Conservation (phyloP, 2,113 vertebrate species). For the Takifugu bimaculatus region DNA sequence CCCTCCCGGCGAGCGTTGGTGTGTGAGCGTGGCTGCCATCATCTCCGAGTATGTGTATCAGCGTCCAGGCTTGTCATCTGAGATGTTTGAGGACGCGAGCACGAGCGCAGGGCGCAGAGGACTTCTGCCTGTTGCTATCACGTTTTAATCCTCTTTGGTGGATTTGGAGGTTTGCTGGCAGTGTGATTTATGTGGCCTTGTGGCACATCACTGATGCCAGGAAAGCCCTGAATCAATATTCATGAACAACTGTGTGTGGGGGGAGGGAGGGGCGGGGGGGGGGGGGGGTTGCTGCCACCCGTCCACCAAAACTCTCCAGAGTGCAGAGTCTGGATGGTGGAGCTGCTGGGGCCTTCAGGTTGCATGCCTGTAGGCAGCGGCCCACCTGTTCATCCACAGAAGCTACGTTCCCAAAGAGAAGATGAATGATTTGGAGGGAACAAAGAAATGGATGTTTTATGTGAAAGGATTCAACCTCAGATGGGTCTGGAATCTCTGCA, state of each 20-base stretch:
- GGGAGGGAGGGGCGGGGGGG: constrained; percentile 40
- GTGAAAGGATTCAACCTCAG: neutral
- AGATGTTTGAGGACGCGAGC: constrained; percentile 38
- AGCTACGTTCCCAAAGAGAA: constrained; percentile 42
- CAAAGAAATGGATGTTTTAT: constrained; percentile 31
- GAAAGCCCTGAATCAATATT: constrained; percentile 76
- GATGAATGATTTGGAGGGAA: constrained; percentile 38
- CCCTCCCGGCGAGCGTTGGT: neutral
- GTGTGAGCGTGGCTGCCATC: constrained; percentile 43
- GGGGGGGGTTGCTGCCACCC: constrained; percentile 41
- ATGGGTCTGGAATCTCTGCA: no score
- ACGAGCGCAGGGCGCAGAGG: constrained; percentile 15
- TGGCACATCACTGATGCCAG: constrained; percentile 76
- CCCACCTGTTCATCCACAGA: constrained; percentile 61
- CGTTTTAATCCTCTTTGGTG: constrained; percentile 62
- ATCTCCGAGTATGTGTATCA: constrained; percentile 35
- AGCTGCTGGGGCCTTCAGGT: constrained; percentile 54
- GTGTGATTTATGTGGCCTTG: constrained; percentile 76
- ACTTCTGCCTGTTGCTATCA: constrained; percentile 48
- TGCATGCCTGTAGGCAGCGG: constrained; percentile 51
- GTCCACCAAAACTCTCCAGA: constrained; percentile 66
- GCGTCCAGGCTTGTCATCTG: constrained; percentile 30
- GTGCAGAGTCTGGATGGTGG: constrained; percentile 55
- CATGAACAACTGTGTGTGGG: constrained; percentile 80
- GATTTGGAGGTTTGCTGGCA: constrained; percentile 75